Conservation (phyloP, 2,113 vertebrate species). For the Syrrhaptes paradoxus region DNA sequence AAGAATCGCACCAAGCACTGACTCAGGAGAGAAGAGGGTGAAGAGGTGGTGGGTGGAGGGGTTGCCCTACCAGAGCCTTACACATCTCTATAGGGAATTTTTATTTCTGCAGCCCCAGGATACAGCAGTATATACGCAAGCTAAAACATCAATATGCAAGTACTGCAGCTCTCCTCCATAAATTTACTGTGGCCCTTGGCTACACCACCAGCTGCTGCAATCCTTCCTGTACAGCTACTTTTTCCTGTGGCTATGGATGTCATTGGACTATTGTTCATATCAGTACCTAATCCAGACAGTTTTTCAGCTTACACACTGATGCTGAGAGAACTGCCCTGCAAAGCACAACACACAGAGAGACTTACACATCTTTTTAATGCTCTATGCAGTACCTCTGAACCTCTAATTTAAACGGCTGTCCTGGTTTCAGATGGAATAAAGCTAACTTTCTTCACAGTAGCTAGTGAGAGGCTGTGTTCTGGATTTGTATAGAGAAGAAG, state of each 20-base stretch:
- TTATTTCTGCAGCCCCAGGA: background rate
- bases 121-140: background rate
- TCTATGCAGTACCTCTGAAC: background rate
- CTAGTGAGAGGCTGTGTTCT: no score
- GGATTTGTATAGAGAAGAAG: no score
- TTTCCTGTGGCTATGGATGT: background rate
- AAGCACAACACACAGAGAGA: background rate
- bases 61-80: background rate
- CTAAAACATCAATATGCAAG: background rate
- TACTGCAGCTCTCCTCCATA: background rate
- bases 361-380: background rate
- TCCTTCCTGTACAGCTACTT: background rate
- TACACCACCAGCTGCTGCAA: constrained; percentile 11
- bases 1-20: no score
- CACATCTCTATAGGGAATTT: background rate
- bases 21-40: no score
- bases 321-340: background rate
- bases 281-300: background rate
- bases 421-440: no score
- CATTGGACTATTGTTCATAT: background rate
- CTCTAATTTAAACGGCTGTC: background rate
- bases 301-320: background rate
- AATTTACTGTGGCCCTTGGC: background rate
- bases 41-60: no score
- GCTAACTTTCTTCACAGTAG: no score